phyloP scores from a whole-genome alignment of 92 coral and sea anemone genomes.

The Desmophyllum pertusum region DNA sequence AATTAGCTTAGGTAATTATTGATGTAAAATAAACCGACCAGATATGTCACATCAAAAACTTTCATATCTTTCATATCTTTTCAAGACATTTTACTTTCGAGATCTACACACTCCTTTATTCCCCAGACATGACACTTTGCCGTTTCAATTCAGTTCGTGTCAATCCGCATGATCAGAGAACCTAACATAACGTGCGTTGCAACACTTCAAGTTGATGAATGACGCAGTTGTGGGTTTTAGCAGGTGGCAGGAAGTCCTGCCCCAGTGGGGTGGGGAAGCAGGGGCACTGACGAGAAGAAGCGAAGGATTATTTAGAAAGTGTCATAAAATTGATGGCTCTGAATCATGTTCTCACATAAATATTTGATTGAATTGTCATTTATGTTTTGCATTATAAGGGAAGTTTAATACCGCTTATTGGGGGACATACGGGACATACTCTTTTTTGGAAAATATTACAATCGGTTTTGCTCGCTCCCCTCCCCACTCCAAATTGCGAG shows the following conservation, averaged over 20 bases:
- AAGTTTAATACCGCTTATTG: not conserved
- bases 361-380: not conserved
- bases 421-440: no score
- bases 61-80: not conserved
- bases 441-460: no score
- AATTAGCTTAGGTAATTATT: no score
- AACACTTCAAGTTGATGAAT: not conserved
- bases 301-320: not conserved
- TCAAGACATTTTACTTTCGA: not conserved
- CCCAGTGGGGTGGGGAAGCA: no score
- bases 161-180: not conserved
- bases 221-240: not conserved
- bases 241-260: not conserved
- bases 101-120: not conserved
- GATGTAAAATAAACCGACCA: no score
- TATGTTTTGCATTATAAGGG: not conserved
- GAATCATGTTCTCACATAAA: not conserved
- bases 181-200: not conserved
- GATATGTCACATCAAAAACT: no score
- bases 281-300: not conserved
- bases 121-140: not conserved
- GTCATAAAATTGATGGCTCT: not conserved
- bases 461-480: no score
- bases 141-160: not conserved
- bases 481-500: no score